Base-by-base conservation (phyloP, 1,140 invertebrate species). In the Drosophila bocki region DNA sequence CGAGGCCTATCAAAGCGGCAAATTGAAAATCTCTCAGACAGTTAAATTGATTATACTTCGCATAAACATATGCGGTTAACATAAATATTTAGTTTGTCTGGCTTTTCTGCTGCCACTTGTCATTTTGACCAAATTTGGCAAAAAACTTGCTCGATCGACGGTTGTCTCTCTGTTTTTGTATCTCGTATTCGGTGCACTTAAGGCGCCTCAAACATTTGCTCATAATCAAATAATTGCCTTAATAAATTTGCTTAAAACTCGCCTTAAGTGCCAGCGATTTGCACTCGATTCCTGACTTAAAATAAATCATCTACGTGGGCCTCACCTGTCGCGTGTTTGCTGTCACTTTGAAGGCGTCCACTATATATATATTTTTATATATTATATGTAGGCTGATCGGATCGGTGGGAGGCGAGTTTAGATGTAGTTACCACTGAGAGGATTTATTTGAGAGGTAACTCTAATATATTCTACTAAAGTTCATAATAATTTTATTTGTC, bases 41-140 rank as follows among this genome's bases (percentile, higher is more conserved):
- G 84, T 77, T 88, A 87, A 87, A 87, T 87, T 83, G 84, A 83
- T 88, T 88, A 70, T 68, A 63, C 77, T 67, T 74, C 61, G 64
- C 65, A 79, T 61, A 87, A 56, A 67, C 76, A 67, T 58, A 64
- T 80, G 62, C 39, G 54, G 48, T 65, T 53, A 61, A 67, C 47
- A 65, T 57, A 53, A 50, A 65, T 56, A 56, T 53, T 56, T 48
- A 70, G 47, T 67, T 76, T 45, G 15, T 56, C 45, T 71, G 47
- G 47, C 15, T 39, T n/a, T 56, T 42, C 42, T n/a, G 53, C 51
- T 54, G 45, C 60, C 54, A 82, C 59, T 65, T 85, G 82, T 82
- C 69, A 72, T 77, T 87, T 88, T 77, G 50, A 53, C 83, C 83
- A 84, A 80, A 87, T 87, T 84, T 88, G 83, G 83, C 65, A 83